Percentiles rank a stretch among this genome's conserved stretches.
Conservation (phyloP, 2,797 vertebrate genomes). For the Thaleichthys pacificus region DNA sequence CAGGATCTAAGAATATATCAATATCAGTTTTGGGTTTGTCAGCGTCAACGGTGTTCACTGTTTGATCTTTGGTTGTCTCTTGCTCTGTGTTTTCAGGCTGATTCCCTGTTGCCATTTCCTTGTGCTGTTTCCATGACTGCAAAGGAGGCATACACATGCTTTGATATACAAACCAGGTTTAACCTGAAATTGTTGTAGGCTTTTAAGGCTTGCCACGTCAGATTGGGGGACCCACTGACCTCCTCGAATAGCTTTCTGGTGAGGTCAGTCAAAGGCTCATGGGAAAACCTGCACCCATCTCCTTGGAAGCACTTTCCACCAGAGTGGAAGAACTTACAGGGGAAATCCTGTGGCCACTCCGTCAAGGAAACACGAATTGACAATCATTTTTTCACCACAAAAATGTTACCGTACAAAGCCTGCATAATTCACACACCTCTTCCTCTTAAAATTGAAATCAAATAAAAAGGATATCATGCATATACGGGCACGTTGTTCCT, state of each 20-base stretch:
- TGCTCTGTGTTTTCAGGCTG: conserved; percentile 15
- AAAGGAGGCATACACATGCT: background rate
- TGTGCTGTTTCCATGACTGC: conserved; percentile 45
- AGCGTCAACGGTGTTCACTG: conserved; percentile 1
- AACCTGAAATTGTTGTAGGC: background rate
- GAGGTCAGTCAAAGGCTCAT: conserved; percentile 83
- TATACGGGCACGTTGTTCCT: conserved; percentile 87
- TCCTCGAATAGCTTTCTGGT: conserved; percentile 81
- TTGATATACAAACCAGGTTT: background rate
- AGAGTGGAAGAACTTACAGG: conserved; percentile 91
- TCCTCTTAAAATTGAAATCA: background rate
- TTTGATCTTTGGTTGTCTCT: conserved; percentile 4
- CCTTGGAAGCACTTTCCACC: conserved; percentile 81
- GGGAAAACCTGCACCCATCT: conserved; percentile 88
- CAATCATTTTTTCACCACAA: too few species aligned
- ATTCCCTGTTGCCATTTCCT: background rate
- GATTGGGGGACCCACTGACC: conserved; percentile 64
- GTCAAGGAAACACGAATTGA: conserved; percentile 73
- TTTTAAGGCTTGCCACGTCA: too few species aligned
- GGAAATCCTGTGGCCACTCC: conserved; percentile 81
- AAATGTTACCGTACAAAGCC: too few species aligned
- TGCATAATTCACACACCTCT: background rate
- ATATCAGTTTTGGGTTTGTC: background rate
- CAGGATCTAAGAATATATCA: conserved; percentile 17
- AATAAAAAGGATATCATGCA: conserved; percentile 94